These are phyloP conservation scores for Sciurus niger DNA, from an alignment of 2,113 vertebrate species.

Conservation along the genomic window DNA sequence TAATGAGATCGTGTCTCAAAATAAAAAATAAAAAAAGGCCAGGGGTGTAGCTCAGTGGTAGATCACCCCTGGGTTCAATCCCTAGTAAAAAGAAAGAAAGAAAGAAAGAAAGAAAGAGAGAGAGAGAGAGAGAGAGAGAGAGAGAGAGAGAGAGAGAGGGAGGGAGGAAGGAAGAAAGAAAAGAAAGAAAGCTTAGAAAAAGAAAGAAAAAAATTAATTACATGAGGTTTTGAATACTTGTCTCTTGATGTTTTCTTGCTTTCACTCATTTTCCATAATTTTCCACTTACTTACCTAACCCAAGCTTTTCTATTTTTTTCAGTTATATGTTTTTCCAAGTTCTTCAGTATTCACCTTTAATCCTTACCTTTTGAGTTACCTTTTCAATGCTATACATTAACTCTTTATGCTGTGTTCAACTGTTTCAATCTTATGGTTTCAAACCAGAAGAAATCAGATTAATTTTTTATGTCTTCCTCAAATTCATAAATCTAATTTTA, in stretches of 20 bases:
- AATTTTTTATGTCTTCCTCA: slow-evolving; percentile 74
- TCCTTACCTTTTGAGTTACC: slow-evolving; percentile 44
- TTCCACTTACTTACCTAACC: background rate
- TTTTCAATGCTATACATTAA: slow-evolving; percentile 35
- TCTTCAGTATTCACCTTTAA: background rate
- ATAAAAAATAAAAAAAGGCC: too few relatives aligned
- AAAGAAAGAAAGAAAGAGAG: too few relatives aligned
- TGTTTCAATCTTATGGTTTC: slow-evolving; percentile 53
- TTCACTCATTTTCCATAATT: background rate
- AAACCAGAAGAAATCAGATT: slow-evolving; percentile 73
- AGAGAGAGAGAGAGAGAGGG: too few relatives aligned
- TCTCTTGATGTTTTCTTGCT: background rate
- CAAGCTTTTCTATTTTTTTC: background rate
- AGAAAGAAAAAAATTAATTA: background rate
- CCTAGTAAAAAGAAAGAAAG: too few relatives aligned
- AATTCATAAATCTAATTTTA: slow-evolving; percentile 82
- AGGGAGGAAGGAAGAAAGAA: too few relatives aligned
- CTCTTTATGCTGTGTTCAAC: slow-evolving; percentile 32
- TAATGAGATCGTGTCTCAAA: too few relatives aligned
- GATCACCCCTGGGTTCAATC: too few relatives aligned
- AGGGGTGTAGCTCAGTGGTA: too few relatives aligned
- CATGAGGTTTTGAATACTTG: background rate
- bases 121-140: too few relatives aligned
- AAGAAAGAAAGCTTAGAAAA: too few relatives aligned
- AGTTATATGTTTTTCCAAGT: background rate